These are phyloP conservation scores for Notarius lentiginosus DNA, from an alignment of 2,113 vertebrate species.

Conservation along the genomic window DNA sequence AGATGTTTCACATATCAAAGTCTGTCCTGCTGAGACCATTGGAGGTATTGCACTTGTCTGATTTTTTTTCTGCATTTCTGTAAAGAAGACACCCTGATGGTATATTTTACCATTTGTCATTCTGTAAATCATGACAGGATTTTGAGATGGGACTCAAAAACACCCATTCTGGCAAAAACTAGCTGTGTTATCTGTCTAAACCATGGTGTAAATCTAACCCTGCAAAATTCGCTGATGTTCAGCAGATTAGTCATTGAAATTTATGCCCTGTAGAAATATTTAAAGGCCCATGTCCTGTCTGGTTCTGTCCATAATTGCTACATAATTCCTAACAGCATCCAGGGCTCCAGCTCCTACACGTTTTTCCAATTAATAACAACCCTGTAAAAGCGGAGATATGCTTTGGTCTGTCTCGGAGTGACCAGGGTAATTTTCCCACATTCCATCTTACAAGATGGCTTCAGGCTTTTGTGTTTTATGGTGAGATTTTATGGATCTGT, in stretches of 20 bases:
- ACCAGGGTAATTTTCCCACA: conserved; percentile 2
- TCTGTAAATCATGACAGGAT: neutral
- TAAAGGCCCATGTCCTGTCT: conserved; percentile 35
- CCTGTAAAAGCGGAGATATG: conserved; percentile 41
- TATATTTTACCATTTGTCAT: neutral
- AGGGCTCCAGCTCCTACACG: conserved; percentile 44
- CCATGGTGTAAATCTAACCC: neutral
- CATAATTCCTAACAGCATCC: conserved; percentile 36
- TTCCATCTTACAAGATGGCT: neutral
- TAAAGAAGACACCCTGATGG: neutral
- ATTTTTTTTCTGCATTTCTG: conserved; percentile 35
- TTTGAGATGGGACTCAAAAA: neutral
- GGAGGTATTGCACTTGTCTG: conserved; percentile 47
- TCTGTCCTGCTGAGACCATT: conserved; percentile 45
- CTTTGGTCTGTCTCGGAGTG: conserved; percentile 30
- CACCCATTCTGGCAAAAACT: neutral
- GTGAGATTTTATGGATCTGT: conserved; percentile 28
- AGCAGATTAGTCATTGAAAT: conserved; percentile 4
- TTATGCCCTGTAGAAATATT: conserved; percentile 8
- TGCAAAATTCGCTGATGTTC: neutral
- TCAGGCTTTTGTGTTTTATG: conserved; percentile 3
- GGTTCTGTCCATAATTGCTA: conserved; percentile 51
- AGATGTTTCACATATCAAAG: conserved; percentile 64
- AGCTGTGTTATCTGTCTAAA: neutral
- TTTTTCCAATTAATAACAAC: conserved; percentile 48